Conservation (phyloP, 2,888 invertebrate genomes). For the Drosophila borealis region DNA sequence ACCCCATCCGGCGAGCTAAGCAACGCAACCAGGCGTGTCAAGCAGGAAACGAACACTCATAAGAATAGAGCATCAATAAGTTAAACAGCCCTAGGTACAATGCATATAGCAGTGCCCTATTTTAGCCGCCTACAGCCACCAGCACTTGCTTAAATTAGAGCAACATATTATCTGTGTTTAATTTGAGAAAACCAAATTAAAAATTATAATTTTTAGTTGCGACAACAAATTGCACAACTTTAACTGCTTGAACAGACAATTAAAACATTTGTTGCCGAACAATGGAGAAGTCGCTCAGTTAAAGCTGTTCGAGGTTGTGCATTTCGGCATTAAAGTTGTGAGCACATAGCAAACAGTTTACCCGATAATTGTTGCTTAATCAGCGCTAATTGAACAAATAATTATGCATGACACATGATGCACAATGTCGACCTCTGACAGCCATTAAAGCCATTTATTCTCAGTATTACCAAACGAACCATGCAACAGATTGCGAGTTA, state of each 20-base stretch:
- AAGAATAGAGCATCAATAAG: too few relatives aligned
- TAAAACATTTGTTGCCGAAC: slow-evolving; percentile 4
- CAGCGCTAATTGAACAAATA: slow-evolving; percentile 57
- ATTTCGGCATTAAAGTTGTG: neutral
- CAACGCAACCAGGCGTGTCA: too few relatives aligned
- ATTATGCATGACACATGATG: slow-evolving; percentile 27
- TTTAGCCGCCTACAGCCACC: too few relatives aligned
- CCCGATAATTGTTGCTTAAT: slow-evolving; percentile 55
- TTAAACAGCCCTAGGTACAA: too few relatives aligned
- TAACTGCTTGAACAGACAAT: slow-evolving; percentile 20
- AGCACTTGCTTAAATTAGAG: slow-evolving; percentile 11
- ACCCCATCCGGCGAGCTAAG: too few relatives aligned
- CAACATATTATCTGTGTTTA: slow-evolving; percentile 3
- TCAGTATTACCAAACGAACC: neutral
- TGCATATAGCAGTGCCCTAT: too few relatives aligned
- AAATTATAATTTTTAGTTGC: slow-evolving; percentile 1
- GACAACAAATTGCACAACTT: slow-evolving; percentile 4
- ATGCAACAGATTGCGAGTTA: neutral
- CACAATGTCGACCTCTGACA: neutral
- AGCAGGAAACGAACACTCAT: too few relatives aligned
- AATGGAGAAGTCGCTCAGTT: neutral
- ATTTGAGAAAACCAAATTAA: slow-evolving; percentile 7
- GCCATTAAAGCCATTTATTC: slow-evolving; percentile 7
- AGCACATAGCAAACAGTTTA: slow-evolving; percentile 10
- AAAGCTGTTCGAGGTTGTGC: slow-evolving; percentile 10